Conservation (phyloP, 1,140 invertebrate genomes). For the Carposina sasakii region DNA sequence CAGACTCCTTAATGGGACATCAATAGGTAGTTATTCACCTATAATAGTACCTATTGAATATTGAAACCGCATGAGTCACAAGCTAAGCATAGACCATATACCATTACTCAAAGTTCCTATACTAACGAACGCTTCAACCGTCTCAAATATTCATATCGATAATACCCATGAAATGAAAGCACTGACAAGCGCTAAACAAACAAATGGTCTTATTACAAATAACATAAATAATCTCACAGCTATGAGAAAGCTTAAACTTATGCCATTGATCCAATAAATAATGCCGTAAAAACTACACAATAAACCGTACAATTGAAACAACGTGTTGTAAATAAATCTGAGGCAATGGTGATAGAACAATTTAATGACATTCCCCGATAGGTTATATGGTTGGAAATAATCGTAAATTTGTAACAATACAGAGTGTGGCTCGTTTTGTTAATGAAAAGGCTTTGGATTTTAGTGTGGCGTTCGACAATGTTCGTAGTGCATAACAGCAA, state of each 20-base stretch:
- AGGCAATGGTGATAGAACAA: slow-evolving; percentile 41
- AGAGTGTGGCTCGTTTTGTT: slow-evolving; percentile 50
- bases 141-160: slow-evolving; percentile 32
- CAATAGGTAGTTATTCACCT: no score
- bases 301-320: background rate
- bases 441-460: slow-evolving; percentile 42
- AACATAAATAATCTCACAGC: no score
- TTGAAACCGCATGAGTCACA: slow-evolving; percentile 21
- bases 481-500: no score
- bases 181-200: no score
- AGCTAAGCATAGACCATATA: no score
- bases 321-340: slow-evolving; percentile 44
- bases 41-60: slow-evolving; percentile 13
- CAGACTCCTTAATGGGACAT: no score
- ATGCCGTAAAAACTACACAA: no score
- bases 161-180: slow-evolving; percentile 41
- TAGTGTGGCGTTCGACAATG: slow-evolving; percentile 48
- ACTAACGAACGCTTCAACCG: slow-evolving; percentile 36
- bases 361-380: slow-evolving; percentile 43
- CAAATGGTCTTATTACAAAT: no score
- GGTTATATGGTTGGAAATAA: slow-evolving; percentile 30
- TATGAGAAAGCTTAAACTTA: no score
- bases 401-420: slow-evolving; percentile 52
- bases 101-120: no score
- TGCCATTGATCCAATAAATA: no score